Evolutionary conservation across 53 echinoderm and acorn worm genomes (phyloP).

Genomic region (Zoroaster sp.): DNA sequence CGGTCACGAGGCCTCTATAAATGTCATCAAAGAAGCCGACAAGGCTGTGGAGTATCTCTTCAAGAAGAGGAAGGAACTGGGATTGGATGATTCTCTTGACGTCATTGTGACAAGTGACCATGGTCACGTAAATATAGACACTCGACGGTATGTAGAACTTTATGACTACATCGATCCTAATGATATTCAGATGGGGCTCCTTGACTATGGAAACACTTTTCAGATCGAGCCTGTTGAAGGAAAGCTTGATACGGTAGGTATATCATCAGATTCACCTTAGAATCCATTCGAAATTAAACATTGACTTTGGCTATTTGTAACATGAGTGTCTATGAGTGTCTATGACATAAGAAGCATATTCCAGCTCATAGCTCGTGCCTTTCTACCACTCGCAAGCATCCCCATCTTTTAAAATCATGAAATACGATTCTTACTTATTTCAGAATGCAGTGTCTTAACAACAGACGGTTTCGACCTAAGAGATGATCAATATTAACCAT

Average conservation of each 20-base stretch:
- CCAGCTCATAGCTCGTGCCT: too few species aligned
- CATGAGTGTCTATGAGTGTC: too few species aligned
- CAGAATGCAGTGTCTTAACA: too few species aligned
- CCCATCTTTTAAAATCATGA: too few species aligned
- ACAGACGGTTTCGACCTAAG: too few species aligned
- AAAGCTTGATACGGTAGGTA: constrained; percentile 72
- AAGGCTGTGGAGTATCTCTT: constrained; percentile 74
- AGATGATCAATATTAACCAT: too few species aligned
- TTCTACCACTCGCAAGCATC: too few species aligned
- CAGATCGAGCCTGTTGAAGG: constrained; percentile 81
- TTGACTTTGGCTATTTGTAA: too few species aligned
- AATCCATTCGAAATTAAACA: not conserved
- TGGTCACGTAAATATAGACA: constrained; percentile 75
- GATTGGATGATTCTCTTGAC: constrained; percentile 56
- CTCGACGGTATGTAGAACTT: constrained; percentile 64
- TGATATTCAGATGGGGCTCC: constrained; percentile 77
- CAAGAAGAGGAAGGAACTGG: constrained; percentile 63
- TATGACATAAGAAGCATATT: too few species aligned
- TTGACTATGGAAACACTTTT: constrained; percentile 86
- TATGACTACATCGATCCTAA: constrained; percentile 79
- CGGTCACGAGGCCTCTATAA: constrained; percentile 55
- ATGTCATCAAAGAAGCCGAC: constrained; percentile 63
- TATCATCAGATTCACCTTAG: not conserved
- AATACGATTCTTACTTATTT: too few species aligned
- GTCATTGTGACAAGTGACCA: constrained; percentile 74